These are phyloP conservation scores for Drosophila nannoptera DNA, from an alignment of 1,140 invertebrate species.

Conservation along the genomic window DNA sequence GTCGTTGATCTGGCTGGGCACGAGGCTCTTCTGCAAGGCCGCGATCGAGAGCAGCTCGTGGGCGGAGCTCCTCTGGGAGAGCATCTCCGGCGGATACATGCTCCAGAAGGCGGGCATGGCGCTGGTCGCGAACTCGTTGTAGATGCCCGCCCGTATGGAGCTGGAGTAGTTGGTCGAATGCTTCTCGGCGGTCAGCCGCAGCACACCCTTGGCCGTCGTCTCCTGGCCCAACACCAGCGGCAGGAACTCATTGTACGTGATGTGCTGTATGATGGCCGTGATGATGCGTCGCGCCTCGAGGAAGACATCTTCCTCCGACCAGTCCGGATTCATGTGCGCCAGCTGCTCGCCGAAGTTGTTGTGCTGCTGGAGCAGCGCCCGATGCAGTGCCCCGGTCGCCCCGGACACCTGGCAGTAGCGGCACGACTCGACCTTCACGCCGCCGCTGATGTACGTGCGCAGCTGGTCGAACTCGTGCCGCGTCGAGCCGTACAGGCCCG, in stretches of 20 bases:
- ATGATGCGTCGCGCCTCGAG: constrained; percentile 89
- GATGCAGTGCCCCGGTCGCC: constrained; percentile 83
- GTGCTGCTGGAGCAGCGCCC: constrained; percentile 87
- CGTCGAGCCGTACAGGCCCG: constrained; percentile 90
- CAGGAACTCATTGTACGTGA: constrained; percentile 92
- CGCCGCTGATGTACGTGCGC: constrained; percentile 87
- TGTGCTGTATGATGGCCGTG: constrained; percentile 89
- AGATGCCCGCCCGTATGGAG: constrained; percentile 80
- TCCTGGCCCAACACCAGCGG: constrained; percentile 86
- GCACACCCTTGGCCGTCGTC: constrained; percentile 72
- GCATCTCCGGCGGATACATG: constrained; percentile 82
- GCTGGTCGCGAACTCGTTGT: constrained; percentile 86
- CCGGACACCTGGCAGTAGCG: constrained; percentile 78
- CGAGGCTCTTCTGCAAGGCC: constrained; percentile 79
- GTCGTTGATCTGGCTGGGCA: constrained; percentile 60
- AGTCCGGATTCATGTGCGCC: constrained; percentile 87
- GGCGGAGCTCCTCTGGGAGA: constrained; percentile 71
- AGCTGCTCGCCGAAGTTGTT: constrained; percentile 89
- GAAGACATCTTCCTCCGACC: constrained; percentile 90
- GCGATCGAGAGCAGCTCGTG: constrained; percentile 80
- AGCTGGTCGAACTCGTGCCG: constrained; percentile 84
- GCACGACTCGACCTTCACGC: constrained; percentile 84
- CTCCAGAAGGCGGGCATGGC: constrained; percentile 88
- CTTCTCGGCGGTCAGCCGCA: constrained; percentile 78
- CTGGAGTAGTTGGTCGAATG: constrained; percentile 87